Evolutionary conservation across 2,888 invertebrate species (phyloP), one percentile per base, ranked within the genome.

Genomic region (Apodemia mormo): DNA sequence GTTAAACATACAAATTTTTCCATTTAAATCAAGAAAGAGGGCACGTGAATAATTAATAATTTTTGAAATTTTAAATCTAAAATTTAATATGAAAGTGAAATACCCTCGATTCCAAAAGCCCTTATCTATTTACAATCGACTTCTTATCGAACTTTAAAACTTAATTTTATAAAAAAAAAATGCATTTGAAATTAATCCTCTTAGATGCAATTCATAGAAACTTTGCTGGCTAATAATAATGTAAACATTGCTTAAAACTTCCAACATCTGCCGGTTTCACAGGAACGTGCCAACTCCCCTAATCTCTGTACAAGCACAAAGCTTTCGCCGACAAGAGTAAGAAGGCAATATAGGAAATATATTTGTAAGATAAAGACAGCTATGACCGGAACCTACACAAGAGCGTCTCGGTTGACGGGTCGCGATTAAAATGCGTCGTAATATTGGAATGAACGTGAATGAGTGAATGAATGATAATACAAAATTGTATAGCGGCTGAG

Each of bases 231-330:
- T 81, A 81, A 81, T 76, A 80, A 84, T 45, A 45, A 81, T 79
- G 80, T 85, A 85, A 88, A 85, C 85, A 88, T 80, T 74, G 74
- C 76, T 71, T 69, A 80, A 82, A 87, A 61, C 85, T 83, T 84
- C 81, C 69, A 88, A 91, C 92, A 92, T 92, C 92, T 92, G 92
- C 87, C 86, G 85, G 83, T 87, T 92, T 92, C 92, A 89, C 91
- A 92, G 89, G 90, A 90, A 84, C 89, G 89, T 90, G 90, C 88
- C 87, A 83, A 83, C 87, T 87, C 81, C 89, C 88, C 89, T 90
- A 90, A 90, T 90, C 90, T 88, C 86, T 84, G 82, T 80, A 82
- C 81, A 90, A 86, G 89, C 90, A 88, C 84, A 87, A 87, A 81
- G 83, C 87, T 84, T 61, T 61, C 37, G 37, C 61, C 33, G 61